phyloP scores from a whole-genome alignment of 2,888 invertebrate genomes.

The Drosophila siamana region DNA sequence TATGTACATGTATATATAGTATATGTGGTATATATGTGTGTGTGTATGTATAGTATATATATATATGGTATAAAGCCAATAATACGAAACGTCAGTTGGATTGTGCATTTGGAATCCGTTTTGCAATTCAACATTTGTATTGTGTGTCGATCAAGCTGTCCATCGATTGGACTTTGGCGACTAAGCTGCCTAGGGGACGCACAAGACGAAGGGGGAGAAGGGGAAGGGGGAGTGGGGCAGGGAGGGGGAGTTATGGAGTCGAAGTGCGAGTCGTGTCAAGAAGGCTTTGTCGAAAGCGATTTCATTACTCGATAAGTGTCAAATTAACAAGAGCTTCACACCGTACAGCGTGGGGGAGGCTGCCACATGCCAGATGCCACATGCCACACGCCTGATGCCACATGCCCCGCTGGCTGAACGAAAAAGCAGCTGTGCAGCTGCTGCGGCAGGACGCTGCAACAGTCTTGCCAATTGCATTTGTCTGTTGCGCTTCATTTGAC shows the following conservation, averaged over 20 bases:
- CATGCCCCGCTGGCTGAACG: too few relatives aligned
- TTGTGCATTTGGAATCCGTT: background rate
- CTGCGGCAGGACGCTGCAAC: background rate
- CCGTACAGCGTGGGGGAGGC: background rate
- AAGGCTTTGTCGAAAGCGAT: slow-evolving; percentile 18
- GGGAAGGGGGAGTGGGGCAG: background rate
- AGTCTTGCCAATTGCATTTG: slow-evolving; percentile 47
- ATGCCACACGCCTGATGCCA: too few relatives aligned
- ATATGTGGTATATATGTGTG: too few relatives aligned
- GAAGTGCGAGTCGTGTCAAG: slow-evolving; percentile 7
- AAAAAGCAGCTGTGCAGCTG: slow-evolving; percentile 6
- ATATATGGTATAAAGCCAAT: too few relatives aligned
- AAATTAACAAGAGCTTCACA: slow-evolving; percentile 36
- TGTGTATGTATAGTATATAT: too few relatives aligned
- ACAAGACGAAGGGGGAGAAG: background rate
- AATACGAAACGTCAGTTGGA: background rate
- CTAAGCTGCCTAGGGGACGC: too few relatives aligned
- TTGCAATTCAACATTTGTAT: slow-evolving; percentile 4
- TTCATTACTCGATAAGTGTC: slow-evolving; percentile 40
- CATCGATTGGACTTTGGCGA: background rate
- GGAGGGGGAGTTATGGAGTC: slow-evolving; percentile 6
- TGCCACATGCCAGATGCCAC: background rate
- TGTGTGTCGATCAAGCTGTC: slow-evolving; percentile 12
- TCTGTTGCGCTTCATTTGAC: slow-evolving; percentile 60
- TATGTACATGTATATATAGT: too few relatives aligned